These are phyloP conservation scores for Erannis defoliaria DNA, from an alignment of 2,888 invertebrate genomes.

Conservation along the genomic window DNA sequence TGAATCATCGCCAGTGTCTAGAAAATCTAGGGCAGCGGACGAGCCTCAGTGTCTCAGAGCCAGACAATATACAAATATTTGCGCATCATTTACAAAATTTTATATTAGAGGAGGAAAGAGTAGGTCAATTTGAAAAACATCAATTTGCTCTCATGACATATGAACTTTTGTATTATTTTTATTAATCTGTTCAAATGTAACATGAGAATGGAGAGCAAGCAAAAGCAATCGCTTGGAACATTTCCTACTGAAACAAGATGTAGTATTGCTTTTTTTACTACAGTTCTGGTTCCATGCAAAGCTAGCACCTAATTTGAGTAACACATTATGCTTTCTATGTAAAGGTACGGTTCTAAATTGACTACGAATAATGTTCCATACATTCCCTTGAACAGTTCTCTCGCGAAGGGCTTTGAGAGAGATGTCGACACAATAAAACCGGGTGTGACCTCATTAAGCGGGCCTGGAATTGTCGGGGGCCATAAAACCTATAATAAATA, in stretches of 20 bases:
- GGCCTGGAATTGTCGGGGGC: constrained; percentile 54
- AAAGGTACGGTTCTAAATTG: constrained; percentile 12
- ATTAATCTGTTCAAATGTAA: no score
- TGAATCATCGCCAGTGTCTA: neutral
- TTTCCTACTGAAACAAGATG: neutral
- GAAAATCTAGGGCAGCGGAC: neutral
- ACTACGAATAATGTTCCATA: constrained; percentile 11
- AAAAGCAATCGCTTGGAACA: no score
- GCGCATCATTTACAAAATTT: constrained; percentile 3
- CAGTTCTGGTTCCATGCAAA: neutral
- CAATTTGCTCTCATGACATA: no score
- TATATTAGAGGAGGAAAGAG: neutral
- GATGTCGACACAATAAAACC: constrained; percentile 47
- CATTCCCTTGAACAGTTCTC: constrained; percentile 17
- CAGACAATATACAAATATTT: constrained; percentile 22
- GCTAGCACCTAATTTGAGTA: constrained; percentile 5
- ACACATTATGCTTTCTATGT: constrained; percentile 8
- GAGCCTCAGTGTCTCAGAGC: constrained; percentile 2
- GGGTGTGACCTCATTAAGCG: constrained; percentile 61
- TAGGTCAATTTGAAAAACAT: no score
- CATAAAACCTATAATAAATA: constrained; percentile 61
- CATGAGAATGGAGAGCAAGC: no score
- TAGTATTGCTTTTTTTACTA: no score
- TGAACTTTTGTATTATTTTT: no score
- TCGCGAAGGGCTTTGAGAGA: constrained; percentile 15